Percentiles rank a stretch among this genome's conserved stretches.
These are phyloP conservation scores for Lacerta bilineata DNA, from an alignment of 2,797 vertebrate genomes.

Conservation along the genomic window DNA sequence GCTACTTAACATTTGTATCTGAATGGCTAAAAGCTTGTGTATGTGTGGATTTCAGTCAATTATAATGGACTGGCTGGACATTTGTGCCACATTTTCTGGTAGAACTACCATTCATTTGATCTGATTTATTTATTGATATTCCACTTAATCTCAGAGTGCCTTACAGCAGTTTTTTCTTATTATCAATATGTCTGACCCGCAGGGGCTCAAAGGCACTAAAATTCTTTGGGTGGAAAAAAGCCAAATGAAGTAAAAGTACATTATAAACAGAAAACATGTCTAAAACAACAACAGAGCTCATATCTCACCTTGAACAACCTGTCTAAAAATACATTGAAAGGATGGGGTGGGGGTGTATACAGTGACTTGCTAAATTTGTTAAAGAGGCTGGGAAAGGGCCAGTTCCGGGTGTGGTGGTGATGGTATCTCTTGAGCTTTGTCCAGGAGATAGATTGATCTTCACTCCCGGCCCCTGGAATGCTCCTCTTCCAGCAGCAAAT, in stretches of 20 bases:
- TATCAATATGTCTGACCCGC: neutral
- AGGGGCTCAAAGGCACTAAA: neutral
- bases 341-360: neutral
- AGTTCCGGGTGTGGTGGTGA: neutral
- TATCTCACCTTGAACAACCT: neutral
- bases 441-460: neutral
- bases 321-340: neutral
- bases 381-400: neutral
- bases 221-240: neutral
- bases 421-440: neutral
- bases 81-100: neutral
- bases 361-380: neutral
- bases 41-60: neutral
- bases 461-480: neutral
- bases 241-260: constrained; percentile 9
- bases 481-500: neutral
- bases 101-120: neutral
- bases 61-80: neutral
- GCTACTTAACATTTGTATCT: neutral
- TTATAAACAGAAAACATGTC: neutral
- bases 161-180: neutral
- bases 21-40: neutral
- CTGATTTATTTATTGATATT: neutral
- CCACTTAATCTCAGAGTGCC: neutral
- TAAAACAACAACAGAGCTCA: neutral